Conservation (phyloP, 2,113 vertebrate genomes). For the Colistium nudipinnis region DNA sequence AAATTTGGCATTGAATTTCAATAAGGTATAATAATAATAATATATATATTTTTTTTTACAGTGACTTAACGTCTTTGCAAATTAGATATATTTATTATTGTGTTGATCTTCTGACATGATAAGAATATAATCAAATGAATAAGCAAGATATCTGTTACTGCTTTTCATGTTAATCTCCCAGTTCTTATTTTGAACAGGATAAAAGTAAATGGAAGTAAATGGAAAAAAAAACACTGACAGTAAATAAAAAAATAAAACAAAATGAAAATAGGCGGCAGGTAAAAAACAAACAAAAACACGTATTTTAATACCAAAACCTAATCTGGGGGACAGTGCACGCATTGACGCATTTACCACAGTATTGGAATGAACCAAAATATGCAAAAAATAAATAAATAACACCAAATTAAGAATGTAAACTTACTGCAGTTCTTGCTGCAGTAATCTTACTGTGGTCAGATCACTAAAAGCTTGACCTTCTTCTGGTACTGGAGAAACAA, state of each 20-base stretch:
- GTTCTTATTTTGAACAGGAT: background rate
- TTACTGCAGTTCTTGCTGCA: slow-evolving; percentile 85
- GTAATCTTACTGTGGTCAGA: slow-evolving; percentile 72
- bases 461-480: slow-evolving; percentile 78
- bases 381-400: background rate
- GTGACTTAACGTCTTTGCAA: no score
- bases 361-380: background rate
- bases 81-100: background rate
- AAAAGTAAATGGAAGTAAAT: background rate
- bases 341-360: background rate
- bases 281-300: background rate
- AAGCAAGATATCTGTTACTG: no score
- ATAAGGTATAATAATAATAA: no score
- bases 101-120: no score
- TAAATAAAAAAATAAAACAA: background rate
- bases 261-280: no score
- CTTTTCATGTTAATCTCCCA: no score
- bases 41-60: no score
- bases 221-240: background rate
- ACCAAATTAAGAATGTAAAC: slow-evolving; percentile 30
- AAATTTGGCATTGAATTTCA: background rate
- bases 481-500: slow-evolving; percentile 60
- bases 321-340: no score
- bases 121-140: no score
- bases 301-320: background rate